These are phyloP conservation scores for Bicyclus anynana DNA, from an alignment of 1,140 invertebrate genomes.

Conservation along the genomic window DNA sequence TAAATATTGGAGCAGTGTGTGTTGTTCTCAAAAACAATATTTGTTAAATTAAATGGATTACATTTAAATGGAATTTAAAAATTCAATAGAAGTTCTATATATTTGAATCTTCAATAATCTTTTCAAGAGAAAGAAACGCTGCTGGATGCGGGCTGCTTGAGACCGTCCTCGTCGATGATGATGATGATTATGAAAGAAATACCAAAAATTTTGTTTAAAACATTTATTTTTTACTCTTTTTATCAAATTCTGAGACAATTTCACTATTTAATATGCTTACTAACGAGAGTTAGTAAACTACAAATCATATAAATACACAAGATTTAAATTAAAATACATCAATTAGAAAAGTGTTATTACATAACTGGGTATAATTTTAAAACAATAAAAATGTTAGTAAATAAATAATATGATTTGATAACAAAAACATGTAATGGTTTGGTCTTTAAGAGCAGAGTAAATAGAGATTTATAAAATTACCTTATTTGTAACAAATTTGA, in stretches of 20 bases:
- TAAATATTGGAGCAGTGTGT: too few species aligned
- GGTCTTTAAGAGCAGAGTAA: conserved; percentile 53
- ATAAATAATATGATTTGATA: conserved; percentile 3
- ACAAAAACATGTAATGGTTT: conserved; percentile 29
- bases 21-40: too few species aligned
- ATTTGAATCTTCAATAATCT: too few species aligned
- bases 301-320: conserved; percentile 14
- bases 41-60: too few species aligned
- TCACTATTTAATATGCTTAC: conserved; percentile 21
- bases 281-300: conserved; percentile 24
- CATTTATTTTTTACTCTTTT: conserved; percentile 57
- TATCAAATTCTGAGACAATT: conserved; percentile 24
- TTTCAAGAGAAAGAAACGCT: too few species aligned
- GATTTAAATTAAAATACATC: conserved; percentile 14
- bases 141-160: too few species aligned
- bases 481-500: conserved; percentile 59
- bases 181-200: too few species aligned
- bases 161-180: too few species aligned
- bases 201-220: conserved; percentile 45
- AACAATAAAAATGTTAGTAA: conserved; percentile 1
- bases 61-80: too few species aligned
- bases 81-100: too few species aligned
- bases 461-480: conserved; percentile 62
- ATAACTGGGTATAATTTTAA: not conserved
- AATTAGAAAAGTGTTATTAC: conserved; percentile 13